Conservation (phyloP, 1,140 invertebrate species). For the Colletes gigas region DNA sequence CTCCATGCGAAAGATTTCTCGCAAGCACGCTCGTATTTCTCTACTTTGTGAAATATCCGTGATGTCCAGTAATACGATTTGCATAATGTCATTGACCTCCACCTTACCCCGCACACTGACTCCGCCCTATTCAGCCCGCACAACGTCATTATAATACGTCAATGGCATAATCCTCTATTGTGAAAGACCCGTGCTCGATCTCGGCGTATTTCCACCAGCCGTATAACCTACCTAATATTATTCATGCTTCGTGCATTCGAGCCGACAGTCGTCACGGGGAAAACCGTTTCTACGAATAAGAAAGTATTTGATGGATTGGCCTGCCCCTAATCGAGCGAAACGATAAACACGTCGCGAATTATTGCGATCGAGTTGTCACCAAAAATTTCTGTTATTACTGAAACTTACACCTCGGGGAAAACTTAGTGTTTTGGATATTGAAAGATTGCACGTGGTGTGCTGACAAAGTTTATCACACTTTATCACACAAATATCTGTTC, state of each 20-base stretch:
- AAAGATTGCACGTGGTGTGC: too few relatives aligned
- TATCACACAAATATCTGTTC: too few relatives aligned
- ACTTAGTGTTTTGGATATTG: too few relatives aligned
- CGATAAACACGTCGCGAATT: neutral
- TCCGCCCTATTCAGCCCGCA: conserved; percentile 62
- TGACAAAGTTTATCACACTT: too few relatives aligned
- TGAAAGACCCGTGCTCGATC: conserved; percentile 51
- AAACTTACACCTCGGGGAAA: too few relatives aligned
- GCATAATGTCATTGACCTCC: conserved; percentile 70
- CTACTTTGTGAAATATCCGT: conserved; percentile 61
- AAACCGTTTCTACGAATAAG: neutral
- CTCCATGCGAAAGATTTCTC: conserved; percentile 40
- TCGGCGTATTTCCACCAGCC: conserved; percentile 55
- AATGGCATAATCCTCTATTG: conserved; percentile 68
- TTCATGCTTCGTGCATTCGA: conserved; percentile 54
- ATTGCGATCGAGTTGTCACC: neutral
- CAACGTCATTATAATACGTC: conserved; percentile 70
- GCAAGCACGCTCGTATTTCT: conserved; percentile 50
- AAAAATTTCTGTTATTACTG: neutral
- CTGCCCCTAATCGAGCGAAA: neutral
- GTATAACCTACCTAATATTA: conserved; percentile 46
- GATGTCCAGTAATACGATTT: conserved; percentile 69
- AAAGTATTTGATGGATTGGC: conserved; percentile 10
- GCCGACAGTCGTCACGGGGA: conserved; percentile 34
- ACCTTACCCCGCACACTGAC: conserved; percentile 52